A percentile compares a stretch with the other conserved stretches of the same genome.
Conservation (phyloP, 2,888 invertebrate genomes). For the Microplitis deprimator region DNA sequence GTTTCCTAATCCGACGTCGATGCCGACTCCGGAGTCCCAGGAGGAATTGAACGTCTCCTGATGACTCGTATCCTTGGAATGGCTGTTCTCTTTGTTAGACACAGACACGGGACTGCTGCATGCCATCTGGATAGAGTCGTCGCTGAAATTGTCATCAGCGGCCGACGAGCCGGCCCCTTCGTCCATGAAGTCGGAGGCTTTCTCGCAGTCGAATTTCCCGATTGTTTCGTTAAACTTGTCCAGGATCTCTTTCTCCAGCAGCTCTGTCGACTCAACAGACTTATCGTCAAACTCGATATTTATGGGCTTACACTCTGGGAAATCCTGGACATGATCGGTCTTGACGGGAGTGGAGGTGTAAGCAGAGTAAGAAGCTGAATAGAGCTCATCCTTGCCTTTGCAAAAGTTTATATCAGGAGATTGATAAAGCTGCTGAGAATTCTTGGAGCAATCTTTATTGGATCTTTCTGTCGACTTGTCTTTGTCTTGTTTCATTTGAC, state of each 20-base stretch:
- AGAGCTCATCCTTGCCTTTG: slow-evolving; percentile 23
- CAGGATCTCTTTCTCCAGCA: slow-evolving; percentile 55
- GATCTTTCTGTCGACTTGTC: background rate
- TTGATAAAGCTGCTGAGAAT: background rate
- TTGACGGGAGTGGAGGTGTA: slow-evolving; percentile 2
- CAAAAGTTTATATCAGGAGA: background rate
- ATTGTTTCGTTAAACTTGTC: slow-evolving; percentile 66
- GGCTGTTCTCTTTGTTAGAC: slow-evolving; percentile 38
- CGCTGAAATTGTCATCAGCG: slow-evolving; percentile 58
- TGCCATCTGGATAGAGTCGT: slow-evolving; percentile 61
- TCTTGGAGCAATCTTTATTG: slow-evolving; percentile 18
- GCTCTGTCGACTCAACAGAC: slow-evolving; percentile 35
- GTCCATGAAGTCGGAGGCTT: slow-evolving; percentile 38
- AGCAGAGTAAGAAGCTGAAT: background rate
- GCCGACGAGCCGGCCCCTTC: slow-evolving; percentile 20
- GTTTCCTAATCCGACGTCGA: slow-evolving; percentile 73
- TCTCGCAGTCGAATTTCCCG: slow-evolving; percentile 58
- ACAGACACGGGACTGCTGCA: slow-evolving; percentile 46
- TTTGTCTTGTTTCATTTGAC: slow-evolving; percentile 6
- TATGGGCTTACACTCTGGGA: background rate
- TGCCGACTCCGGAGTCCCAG: slow-evolving; percentile 72
- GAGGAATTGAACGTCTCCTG: slow-evolving; percentile 65
- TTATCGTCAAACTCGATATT: slow-evolving; percentile 30
- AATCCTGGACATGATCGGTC: background rate
- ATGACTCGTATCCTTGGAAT: slow-evolving; percentile 48